Conservation (phyloP, 2,888 invertebrate species). For the Drosophila hawaiiensis region DNA sequence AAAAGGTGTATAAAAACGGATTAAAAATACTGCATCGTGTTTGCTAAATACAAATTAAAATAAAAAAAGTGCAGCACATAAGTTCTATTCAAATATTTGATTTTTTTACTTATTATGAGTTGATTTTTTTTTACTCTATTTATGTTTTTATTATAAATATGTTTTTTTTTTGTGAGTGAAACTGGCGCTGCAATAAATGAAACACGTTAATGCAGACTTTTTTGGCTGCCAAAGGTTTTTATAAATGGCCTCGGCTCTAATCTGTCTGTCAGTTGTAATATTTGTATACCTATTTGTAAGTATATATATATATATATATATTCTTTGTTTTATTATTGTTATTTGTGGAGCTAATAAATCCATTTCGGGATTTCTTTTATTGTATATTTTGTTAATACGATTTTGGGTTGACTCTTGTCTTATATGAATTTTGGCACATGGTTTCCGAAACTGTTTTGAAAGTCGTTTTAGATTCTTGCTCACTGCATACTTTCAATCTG, state of each 20-base stretch:
- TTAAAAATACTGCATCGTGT: constrained; percentile 50
- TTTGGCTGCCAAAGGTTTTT: constrained; percentile 32
- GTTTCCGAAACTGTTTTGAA: constrained; percentile 82
- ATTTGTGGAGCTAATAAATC: constrained; percentile 41
- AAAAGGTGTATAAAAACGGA: constrained; percentile 73
- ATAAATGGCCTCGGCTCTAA: constrained; percentile 29
- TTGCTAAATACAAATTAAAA: constrained; percentile 14
- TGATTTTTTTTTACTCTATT: not conserved
- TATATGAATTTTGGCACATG: constrained; percentile 83
- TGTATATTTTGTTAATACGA: constrained; percentile 61
- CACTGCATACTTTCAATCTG: constrained; percentile 14
- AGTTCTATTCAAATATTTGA: constrained; percentile 40
- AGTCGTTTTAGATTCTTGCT: constrained; percentile 31
- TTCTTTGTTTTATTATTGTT: constrained; percentile 17
- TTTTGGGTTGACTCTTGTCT: constrained; percentile 53
- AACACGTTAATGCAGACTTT: constrained; percentile 51
- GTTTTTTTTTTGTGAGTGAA: constrained; percentile 3
- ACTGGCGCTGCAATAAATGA: constrained; percentile 59
- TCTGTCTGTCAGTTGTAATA: constrained; percentile 40
- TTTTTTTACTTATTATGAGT: constrained; percentile 3
- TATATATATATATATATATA: constrained; percentile 35
- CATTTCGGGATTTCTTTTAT: constrained; percentile 44
- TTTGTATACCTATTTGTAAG: constrained; percentile 27
- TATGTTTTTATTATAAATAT: not conserved
- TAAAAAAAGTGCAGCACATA: constrained; percentile 45